Base-by-base conservation (phyloP, 2,888 invertebrate genomes). In the Acronicta alni region DNA sequence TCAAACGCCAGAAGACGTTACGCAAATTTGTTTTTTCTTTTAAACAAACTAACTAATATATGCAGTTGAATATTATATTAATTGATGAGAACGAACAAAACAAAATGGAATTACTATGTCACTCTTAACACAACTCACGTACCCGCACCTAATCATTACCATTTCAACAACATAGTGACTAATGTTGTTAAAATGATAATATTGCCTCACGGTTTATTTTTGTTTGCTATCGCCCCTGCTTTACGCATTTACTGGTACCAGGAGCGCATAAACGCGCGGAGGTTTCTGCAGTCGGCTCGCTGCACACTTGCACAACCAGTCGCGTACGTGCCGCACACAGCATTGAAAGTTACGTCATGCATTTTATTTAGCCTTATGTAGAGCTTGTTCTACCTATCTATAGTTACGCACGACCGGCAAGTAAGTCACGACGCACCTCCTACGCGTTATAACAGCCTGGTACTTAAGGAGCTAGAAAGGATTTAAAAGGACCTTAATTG, bases 311-410 rank as follows among this genome's bases (percentile, higher is more conserved):
- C 88, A 88, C 87, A 88, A 90, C 89, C 85, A 85, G 88, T 87
- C 89, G 85, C 85, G 87, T 86, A 84, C 83, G 82, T 73, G 80
- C 84, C 87, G 88, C 88, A 87, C 88, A 85, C 90, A 88, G 84
- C 89, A 90, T 88, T 88, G 88, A 85, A 85, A 85, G 86, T 93
- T 92, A 91, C 92, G 91, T 92, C 92, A 93, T 85, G 84, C 76
- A 84, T 84, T 89, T 89, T 85, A 88, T 89, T 89, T 89, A 88
- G 86, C 90, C 87, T 89, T 90, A 92, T 88, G 88, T 89, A 88
- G 89, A 86, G 86, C 89, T 85, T 67, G 73, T 81, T 86, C 73
- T 79, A 81, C 81, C 85, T 85, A 88, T 82, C 81, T 80, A 76
- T 74, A 67, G 44, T 67, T 75, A 79, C 80, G 77, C 83, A 79